phyloP scores from a whole-genome alignment of 2,113 vertebrate genomes.

The Nerophis lumbriciformis region DNA sequence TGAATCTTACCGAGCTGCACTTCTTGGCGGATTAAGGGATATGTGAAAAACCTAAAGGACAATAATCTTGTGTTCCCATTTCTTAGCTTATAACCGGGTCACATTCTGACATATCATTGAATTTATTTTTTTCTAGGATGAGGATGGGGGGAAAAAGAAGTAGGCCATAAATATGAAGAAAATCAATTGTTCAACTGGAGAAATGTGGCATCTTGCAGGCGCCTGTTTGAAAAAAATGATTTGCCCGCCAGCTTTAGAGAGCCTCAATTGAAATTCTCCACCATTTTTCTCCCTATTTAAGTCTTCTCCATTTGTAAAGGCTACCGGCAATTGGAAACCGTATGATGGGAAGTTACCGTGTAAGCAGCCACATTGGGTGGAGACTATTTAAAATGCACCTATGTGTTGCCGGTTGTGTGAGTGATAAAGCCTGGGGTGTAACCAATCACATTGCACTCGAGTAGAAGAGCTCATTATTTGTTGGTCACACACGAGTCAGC shows the following conservation, averaged over 20 bases:
- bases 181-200: conserved; percentile 30
- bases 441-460: conserved; percentile 53
- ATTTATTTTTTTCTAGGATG: not conserved
- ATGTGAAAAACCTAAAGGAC: not conserved
- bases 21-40: not conserved
- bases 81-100: not conserved
- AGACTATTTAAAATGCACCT: conserved; percentile 51
- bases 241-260: conserved; percentile 6
- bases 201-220: conserved; percentile 17
- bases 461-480: conserved; percentile 55
- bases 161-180: conserved; percentile 17
- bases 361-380: conserved; percentile 49
- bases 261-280: conserved; percentile 40
- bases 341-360: conserved; percentile 34
- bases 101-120: not conserved
- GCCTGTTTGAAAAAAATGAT: conserved; percentile 19
- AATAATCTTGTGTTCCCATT: conserved; percentile 15
- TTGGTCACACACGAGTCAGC: conserved; percentile 51
- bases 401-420: conserved; percentile 40
- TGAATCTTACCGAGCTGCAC: too few species aligned
- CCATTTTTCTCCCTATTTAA: conserved; percentile 12
- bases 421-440: conserved; percentile 53
- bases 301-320: conserved; percentile 45
- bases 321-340: conserved; percentile 48
- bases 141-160: conserved; percentile 11